Evolutionary conservation across 1,140 invertebrate genomes (phyloP).

Genomic region (Lordiphosa clarofinis): DNA sequence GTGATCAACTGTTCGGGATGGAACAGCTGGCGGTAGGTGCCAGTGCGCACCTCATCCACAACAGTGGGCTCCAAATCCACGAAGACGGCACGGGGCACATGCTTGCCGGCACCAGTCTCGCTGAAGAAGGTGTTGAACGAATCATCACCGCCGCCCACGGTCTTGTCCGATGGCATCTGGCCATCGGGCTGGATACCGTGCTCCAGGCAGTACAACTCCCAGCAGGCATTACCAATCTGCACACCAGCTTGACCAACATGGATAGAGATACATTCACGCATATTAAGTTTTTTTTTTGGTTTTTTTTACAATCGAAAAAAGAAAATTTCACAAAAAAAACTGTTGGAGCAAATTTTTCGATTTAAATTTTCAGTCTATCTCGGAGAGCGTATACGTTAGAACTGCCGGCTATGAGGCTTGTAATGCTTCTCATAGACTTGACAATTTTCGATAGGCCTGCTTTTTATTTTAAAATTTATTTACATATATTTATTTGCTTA

Average conservation of each 20-base stretch:
- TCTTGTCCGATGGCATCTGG: constrained; percentile 89
- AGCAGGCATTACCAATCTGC: constrained; percentile 88
- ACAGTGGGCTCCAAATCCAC: constrained; percentile 94
- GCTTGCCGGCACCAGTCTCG: constrained; percentile 92
- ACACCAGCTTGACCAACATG: constrained; percentile 88
- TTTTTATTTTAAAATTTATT: too few species aligned
- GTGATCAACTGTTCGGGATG: constrained; percentile 92
- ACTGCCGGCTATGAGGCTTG: constrained; percentile 67
- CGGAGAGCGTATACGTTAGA: constrained; percentile 61
- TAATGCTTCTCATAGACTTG: too few species aligned
- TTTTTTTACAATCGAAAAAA: constrained; percentile 52
- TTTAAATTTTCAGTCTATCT: too few species aligned
- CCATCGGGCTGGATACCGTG: constrained; percentile 90
- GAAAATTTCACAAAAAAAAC: constrained; percentile 46
- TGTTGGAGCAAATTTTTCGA: constrained; percentile 40
- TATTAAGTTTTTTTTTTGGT: constrained; percentile 52
- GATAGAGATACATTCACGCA: constrained; percentile 83
- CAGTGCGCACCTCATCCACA: constrained; percentile 91
- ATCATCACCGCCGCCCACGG: constrained; percentile 85
- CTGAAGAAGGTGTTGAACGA: constrained; percentile 93
- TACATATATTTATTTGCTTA: too few species aligned
- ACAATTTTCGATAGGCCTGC: too few species aligned
- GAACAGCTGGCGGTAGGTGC: constrained; percentile 91
- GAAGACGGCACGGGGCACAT: constrained; percentile 91
- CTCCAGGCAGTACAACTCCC: constrained; percentile 84